phyloP scores from a whole-genome alignment of 2,797 vertebrate genomes.

The Platyrinchus mystaceus region DNA sequence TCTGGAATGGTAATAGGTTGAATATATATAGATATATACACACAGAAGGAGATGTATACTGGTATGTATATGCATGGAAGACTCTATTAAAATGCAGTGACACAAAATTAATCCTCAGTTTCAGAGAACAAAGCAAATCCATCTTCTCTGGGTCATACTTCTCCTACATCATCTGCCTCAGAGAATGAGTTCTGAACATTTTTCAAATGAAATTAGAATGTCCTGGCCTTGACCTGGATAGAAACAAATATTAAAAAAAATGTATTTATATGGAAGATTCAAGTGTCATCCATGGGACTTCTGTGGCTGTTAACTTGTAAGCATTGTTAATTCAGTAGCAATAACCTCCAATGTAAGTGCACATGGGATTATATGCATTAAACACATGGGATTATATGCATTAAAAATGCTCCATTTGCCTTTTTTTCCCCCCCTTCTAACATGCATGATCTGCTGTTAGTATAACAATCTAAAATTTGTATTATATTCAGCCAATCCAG shows the following conservation, averaged over 20 bases:
- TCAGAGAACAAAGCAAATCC: conserved; percentile 27
- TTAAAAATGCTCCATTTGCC: conserved; percentile 21
- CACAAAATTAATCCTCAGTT: conserved; percentile 49
- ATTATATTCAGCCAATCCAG: conserved; percentile 66
- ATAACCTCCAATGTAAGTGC: conserved; percentile 42
- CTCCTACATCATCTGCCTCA: background rate
- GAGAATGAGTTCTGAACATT: conserved; percentile 26
- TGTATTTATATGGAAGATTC: background rate
- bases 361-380: conserved; percentile 10
- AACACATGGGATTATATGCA: too few species aligned
- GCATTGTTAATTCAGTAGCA: conserved; percentile 54
- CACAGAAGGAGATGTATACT: background rate
- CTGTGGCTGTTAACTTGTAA: conserved; percentile 44
- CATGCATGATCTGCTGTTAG: conserved; percentile 35
- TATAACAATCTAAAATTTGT: conserved; percentile 59
- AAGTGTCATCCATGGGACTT: background rate
- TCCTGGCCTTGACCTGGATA: conserved; percentile 47
- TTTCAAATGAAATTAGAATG: conserved; percentile 54
- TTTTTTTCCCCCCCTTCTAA: background rate
- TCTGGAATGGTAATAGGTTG: background rate
- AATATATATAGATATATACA: background rate
- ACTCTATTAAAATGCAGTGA: background rate
- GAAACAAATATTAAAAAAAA: conserved; percentile 10
- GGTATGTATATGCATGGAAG: background rate
- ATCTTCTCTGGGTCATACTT: background rate